Evolutionary conservation across 2,797 vertebrate species (phyloP), one percentile per base, ranked within the genome.

Genomic region (Pseudochirops corinnae): DNA sequence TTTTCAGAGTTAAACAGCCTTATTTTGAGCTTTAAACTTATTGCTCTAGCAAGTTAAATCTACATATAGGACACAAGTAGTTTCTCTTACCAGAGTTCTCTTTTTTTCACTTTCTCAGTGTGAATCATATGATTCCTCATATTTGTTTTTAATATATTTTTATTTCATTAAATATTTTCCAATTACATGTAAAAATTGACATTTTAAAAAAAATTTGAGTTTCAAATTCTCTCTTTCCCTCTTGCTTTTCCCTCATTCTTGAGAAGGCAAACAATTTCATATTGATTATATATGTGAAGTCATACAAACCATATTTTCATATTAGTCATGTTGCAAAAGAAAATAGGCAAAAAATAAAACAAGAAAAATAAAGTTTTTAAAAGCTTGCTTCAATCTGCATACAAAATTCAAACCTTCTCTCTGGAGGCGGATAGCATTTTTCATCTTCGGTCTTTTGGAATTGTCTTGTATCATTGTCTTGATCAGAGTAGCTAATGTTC

Each of bases 21-120:
- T 95, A 29, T 91, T 31, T 87, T 50, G 46, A 96, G 18, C 28
- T 29, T 26, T 87, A 82, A n/a, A 55, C 46, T 13, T 93, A 46
- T 90, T 39, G 28, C 24, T 52, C 24, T 39, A 91, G 18, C 28
- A 10, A 94, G 50, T 13, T 28, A 24, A 90, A 90, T 90, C 82
- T 62, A 56, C 57, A 74, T 55, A 94, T 57, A 57, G 62, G 18
- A 46, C 6, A 91, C n/a, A 82, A 55, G 9, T 56, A 53, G 3
- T 56, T 94, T 55, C 7, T 87, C 9, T 87, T 87, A 87, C 24
- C 39, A 87, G 39, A 87, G 24, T 9, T 87, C 39, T 87, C 74
- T 87, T 82, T 82, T 82, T 82, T 87, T 87, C 39, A 87, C 3
- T 50, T 87, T 87, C 39, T 87, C 21, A 87, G 74, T 87, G 5